Evolutionary conservation across 30 jellyfish, hydroid and myxozoan species (phyloP), one percentile per base, ranked within the genome.

Genomic region (Nemopilema nomurai): DNA sequence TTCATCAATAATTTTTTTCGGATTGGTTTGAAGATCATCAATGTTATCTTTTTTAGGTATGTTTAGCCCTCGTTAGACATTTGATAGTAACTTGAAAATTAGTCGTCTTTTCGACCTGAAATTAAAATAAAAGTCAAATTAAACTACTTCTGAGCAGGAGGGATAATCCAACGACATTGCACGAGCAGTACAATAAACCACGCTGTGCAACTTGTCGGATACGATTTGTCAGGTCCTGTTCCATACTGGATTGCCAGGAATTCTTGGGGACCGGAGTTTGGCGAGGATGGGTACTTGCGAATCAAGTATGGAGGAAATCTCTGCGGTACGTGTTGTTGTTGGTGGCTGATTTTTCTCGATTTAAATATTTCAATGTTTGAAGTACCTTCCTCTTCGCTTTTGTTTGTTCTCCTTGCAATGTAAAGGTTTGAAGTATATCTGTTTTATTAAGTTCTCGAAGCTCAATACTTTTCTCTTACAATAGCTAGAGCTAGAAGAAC

Each of bases 91-190:
- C 20, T 3, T 7, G 25, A 20, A 18, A 63, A 63, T 7, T 18
- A 20, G 73, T 63, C 25, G 73, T 63, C 73, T 63, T 4, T 20
- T 63, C 20, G 1, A 7, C 19, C 4, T 63, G 8, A 30, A 63
- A 3, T 63, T 63, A 20, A 27, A 63, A 7, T 63, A n/a, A n/a
- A n/a, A n/a, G n/a, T n/a, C n/a, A n/a, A n/a, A n/a, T n/a, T 8
- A 20, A 29, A 0, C 50, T 68, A 64, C 68, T 76, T 3, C 32
- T 18, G 29, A 63, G 18, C 31, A 91, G 98, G 98, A 23, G 98
- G 98, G 7, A 76, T 91, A 1, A 91, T 91, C 72, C 98, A 91
- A 69, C 98, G 92, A n/a, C 98, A 91, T 66, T 91, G 98, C 91
- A 28, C 98, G 19, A 67, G 76, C 71, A 29, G 22, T 30, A 81